Conservation (phyloP, 2,888 invertebrate genomes). For the Xylophagus ater region DNA sequence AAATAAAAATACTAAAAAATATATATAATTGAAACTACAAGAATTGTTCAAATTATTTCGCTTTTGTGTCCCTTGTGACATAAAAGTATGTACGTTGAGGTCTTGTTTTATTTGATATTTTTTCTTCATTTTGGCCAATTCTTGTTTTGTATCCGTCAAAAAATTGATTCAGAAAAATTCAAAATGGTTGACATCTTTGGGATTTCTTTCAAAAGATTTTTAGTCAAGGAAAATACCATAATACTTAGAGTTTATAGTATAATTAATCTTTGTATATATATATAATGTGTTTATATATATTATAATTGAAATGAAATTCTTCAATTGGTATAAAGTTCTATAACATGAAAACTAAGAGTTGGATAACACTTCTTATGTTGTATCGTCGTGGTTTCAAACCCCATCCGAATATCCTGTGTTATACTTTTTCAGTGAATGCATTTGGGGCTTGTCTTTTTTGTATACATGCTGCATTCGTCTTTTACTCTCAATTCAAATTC, state of each 20-base stretch:
- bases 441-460: background rate
- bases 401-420: background rate
- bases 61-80: too few relatives aligned
- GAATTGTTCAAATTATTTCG: too few relatives aligned
- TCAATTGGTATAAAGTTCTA: too few relatives aligned
- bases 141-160: slow-evolving; percentile 1
- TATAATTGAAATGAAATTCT: too few relatives aligned
- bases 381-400: background rate
- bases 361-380: background rate
- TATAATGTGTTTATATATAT: too few relatives aligned
- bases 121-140: too few relatives aligned
- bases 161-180: slow-evolving; percentile 7
- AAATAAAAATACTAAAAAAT: too few relatives aligned
- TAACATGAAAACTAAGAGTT: too few relatives aligned
- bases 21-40: too few relatives aligned
- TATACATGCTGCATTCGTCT: background rate
- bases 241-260: background rate
- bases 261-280: background rate
- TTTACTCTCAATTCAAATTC: background rate
- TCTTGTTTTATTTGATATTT: too few relatives aligned
- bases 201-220: background rate
- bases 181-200: slow-evolving; percentile 6
- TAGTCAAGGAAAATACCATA: background rate
- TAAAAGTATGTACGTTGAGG: slow-evolving; percentile 3
- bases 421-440: background rate